Percentiles rank a stretch among this genome's conserved stretches.
Evolutionary conservation across 1,140 invertebrate genomes (phyloP).

Genomic region (Drosophila tristis): DNA sequence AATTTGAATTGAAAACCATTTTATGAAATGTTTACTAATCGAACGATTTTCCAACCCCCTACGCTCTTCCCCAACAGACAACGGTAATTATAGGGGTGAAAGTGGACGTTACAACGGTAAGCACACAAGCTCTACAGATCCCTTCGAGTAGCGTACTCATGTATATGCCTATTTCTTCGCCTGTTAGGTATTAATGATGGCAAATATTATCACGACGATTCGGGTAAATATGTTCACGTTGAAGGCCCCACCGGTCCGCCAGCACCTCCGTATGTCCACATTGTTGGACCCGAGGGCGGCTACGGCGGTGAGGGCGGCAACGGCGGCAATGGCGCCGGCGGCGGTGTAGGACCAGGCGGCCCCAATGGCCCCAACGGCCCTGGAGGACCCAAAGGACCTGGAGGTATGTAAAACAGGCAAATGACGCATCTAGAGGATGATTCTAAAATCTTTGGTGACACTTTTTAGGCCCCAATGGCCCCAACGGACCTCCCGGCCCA

Average conservation of each 20-base stretch:
- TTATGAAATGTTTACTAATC: slow-evolving; percentile 56
- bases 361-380: slow-evolving; percentile 74
- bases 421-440: too few species aligned
- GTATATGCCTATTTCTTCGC: background rate
- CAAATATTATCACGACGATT: slow-evolving; percentile 85
- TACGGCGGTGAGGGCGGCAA: slow-evolving; percentile 68
- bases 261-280: slow-evolving; percentile 85
- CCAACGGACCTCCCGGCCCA: slow-evolving; percentile 77
- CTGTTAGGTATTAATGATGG: slow-evolving; percentile 75
- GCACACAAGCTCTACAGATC: background rate
- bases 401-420: slow-evolving; percentile 43
- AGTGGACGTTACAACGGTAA: slow-evolving; percentile 74
- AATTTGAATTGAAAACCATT: slow-evolving; percentile 18
- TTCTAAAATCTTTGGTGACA: background rate
- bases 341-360: slow-evolving; percentile 73
- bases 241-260: slow-evolving; percentile 84
- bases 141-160: background rate
- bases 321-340: slow-evolving; percentile 67
- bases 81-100: slow-evolving; percentile 70
- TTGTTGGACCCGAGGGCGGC: slow-evolving; percentile 82
- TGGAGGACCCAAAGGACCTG: slow-evolving; percentile 74
- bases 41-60: slow-evolving; percentile 40
- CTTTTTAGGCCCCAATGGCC: slow-evolving; percentile 55
- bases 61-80: slow-evolving; percentile 55
- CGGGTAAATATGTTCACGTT: slow-evolving; percentile 85